Evolutionary conservation across 2,797 vertebrate genomes (phyloP).

Genomic region (Sternarchorhynchus goeldii): DNA sequence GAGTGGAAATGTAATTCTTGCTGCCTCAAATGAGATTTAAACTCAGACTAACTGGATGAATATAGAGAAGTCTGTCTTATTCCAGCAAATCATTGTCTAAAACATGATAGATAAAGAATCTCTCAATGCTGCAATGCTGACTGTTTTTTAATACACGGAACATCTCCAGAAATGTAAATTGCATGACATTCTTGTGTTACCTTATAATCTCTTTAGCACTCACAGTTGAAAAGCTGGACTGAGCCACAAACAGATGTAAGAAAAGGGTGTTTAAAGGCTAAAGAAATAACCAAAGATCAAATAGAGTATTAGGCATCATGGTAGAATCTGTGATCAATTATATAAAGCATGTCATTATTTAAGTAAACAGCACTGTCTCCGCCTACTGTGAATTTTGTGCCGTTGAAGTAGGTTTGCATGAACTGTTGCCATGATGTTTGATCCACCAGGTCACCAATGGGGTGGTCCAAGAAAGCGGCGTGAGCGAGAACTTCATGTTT

Average conservation of each 20-base stretch:
- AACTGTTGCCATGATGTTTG: slow-evolving; percentile 80
- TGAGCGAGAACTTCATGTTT: slow-evolving; percentile 80
- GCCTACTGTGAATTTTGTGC: slow-evolving; percentile 81
- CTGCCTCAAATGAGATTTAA: slow-evolving; percentile 50
- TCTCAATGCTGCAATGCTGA: neutral
- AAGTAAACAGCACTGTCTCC: neutral
- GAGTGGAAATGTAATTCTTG: slow-evolving; percentile 51
- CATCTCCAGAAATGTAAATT: neutral
- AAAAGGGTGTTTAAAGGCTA: slow-evolving; percentile 92
- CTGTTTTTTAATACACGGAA: slow-evolving; percentile 2
- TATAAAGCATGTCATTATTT: neutral
- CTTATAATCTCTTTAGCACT: slow-evolving; percentile 81
- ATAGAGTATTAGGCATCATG: neutral
- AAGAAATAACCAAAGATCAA: neutral
- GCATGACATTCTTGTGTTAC: slow-evolving; percentile 67
- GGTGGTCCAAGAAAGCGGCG: slow-evolving; percentile 86
- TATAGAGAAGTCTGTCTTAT: slow-evolving; percentile 48
- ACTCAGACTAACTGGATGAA: slow-evolving; percentile 49
- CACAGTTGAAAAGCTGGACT: slow-evolving; percentile 65
- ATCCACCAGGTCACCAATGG: slow-evolving; percentile 77
- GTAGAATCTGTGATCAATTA: neutral
- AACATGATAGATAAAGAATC: slow-evolving; percentile 30
- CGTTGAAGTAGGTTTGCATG: slow-evolving; percentile 71
- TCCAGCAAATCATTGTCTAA: slow-evolving; percentile 29
- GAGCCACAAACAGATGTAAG: slow-evolving; percentile 87